A percentile compares a stretch with the other conserved stretches of the same genome.
Evolutionary conservation across 1,140 invertebrate genomes (phyloP).

Genomic region (Aphis gossypii): DNA sequence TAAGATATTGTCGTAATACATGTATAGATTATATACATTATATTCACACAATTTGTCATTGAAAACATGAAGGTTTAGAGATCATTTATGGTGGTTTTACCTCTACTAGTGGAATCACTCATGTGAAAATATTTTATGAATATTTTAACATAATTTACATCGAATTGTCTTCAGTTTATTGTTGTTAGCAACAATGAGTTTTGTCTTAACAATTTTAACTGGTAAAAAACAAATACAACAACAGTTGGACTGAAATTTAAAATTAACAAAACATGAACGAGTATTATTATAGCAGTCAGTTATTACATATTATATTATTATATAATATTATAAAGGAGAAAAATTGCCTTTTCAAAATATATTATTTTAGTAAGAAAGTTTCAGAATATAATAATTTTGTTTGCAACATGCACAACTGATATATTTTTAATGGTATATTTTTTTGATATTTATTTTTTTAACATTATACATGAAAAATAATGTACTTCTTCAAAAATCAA

Average conservation of each 20-base stretch:
- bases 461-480: background rate
- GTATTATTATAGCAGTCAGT: background rate
- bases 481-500: background rate
- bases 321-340: background rate
- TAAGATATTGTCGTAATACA: background rate
- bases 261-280: background rate
- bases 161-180: background rate
- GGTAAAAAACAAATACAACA: background rate
- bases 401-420: background rate
- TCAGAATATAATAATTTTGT: background rate
- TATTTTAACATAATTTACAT: constrained; percentile 24
- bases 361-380: background rate
- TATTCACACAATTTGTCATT: background rate
- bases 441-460: background rate
- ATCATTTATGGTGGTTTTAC: background rate
- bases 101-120: background rate
- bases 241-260: background rate
- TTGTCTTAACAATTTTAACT: background rate
- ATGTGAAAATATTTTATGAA: background rate
- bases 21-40: background rate
- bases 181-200: background rate
- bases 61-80: background rate
- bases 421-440: background rate
- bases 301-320: background rate
- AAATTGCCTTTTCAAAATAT: background rate